These are phyloP conservation scores for Ptiloglossa arizonensis DNA, from an alignment of 1,140 invertebrate species.

Conservation along the genomic window DNA sequence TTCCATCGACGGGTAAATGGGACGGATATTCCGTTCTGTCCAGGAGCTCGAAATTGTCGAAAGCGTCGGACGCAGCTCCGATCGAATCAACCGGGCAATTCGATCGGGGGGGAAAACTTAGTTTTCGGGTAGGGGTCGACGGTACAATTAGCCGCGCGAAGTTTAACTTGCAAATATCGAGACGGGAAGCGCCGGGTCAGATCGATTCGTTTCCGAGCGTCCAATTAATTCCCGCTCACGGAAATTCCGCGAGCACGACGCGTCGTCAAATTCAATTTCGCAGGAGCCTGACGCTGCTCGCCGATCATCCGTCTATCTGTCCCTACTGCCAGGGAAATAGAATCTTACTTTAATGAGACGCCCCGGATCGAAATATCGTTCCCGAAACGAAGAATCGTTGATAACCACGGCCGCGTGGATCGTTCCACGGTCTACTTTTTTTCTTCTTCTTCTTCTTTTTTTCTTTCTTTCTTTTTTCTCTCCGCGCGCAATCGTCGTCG, in stretches of 20 bases:
- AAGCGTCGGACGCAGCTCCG: no score
- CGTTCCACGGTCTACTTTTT: background rate
- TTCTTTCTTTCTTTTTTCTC: no score
- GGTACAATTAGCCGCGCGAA: constrained; percentile 34
- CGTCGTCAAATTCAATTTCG: constrained; percentile 46
- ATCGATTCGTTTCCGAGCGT: constrained; percentile 47
- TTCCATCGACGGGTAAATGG: no score
- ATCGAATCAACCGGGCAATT: background rate
- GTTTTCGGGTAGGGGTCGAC: constrained; percentile 13
- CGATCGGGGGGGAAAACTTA: constrained; percentile 1
- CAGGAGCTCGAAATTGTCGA: background rate
- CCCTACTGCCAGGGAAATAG: background rate
- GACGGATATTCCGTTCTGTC: no score
- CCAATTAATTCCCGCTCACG: constrained; percentile 48
- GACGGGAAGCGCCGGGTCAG: background rate
- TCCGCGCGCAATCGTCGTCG: no score
- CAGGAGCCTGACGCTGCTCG: background rate
- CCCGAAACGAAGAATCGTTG: constrained; percentile 29
- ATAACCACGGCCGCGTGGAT: background rate
- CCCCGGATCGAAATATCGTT: constrained; percentile 15
- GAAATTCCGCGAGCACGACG: constrained; percentile 43
- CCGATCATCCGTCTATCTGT: background rate
- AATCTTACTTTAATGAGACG: constrained; percentile 43
- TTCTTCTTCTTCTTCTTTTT: no score
- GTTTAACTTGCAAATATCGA: constrained; percentile 49